Evolutionary conservation across 2,797 vertebrate species (phyloP).

Genomic region (Tapera naevia): DNA sequence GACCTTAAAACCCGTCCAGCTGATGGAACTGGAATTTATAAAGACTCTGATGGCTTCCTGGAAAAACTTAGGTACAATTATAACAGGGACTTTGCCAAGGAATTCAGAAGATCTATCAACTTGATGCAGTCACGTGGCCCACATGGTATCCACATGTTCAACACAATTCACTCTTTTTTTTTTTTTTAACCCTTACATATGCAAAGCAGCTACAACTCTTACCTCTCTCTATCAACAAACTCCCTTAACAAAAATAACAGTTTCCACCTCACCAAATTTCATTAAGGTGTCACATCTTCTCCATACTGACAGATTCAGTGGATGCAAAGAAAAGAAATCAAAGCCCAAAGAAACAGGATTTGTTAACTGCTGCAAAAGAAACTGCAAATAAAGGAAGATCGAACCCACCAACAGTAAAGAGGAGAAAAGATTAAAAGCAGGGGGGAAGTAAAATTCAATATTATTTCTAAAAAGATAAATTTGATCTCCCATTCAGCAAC

Average conservation of each 20-base stretch:
- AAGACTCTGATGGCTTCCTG: neutral
- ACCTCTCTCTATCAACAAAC: neutral
- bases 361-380: neutral
- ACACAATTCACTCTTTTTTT: neutral
- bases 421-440: neutral
- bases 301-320: neutral
- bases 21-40: neutral
- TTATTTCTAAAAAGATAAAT: neutral
- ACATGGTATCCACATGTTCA: neutral
- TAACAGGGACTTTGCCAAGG: neutral
- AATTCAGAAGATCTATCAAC: neutral
- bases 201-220: neutral
- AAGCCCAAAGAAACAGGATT: neutral
- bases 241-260: neutral
- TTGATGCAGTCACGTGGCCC: neutral
- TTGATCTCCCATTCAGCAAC: neutral
- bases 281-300: neutral
- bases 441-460: fast-evolving
- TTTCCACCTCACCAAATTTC: neutral
- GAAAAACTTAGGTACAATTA: neutral
- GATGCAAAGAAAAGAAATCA: neutral
- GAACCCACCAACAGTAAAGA: neutral
- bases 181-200: neutral
- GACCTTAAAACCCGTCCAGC: neutral
- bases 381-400: neutral